Evolutionary conservation across 2,888 invertebrate species (phyloP).

Genomic region (Caenorhabditis angaria): DNA sequence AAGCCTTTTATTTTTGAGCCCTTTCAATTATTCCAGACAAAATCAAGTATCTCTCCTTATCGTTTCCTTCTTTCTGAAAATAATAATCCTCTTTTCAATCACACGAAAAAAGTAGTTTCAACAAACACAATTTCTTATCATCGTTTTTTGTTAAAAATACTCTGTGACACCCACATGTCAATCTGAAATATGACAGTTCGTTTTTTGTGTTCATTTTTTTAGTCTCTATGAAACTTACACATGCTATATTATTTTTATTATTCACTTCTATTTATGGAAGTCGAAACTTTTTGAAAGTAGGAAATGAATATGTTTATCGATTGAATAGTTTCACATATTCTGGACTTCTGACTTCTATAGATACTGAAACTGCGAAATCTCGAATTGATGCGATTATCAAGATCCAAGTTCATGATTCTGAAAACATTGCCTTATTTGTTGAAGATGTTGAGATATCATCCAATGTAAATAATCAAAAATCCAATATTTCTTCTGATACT

Average conservation of each 20-base stretch:
- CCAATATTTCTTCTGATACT: background rate
- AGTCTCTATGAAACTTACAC: too few species aligned
- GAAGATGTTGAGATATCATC: background rate
- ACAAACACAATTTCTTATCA: slow-evolving; percentile 2
- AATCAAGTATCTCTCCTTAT: too few species aligned
- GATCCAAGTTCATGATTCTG: background rate
- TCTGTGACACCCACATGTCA: background rate
- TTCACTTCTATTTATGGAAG: background rate
- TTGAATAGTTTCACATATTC: background rate
- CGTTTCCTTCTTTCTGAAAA: too few species aligned
- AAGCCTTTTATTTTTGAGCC: too few species aligned
- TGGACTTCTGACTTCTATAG: background rate
- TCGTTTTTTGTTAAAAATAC: background rate
- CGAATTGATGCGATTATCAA: background rate
- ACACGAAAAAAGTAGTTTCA: background rate
- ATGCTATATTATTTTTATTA: too few species aligned
- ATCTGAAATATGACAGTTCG: background rate
- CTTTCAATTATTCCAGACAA: too few species aligned
- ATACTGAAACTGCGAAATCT: background rate
- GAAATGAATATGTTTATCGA: background rate
- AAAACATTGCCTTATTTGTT: background rate
- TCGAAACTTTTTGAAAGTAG: background rate
- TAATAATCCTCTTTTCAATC: too few species aligned
- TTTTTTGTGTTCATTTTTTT: too few species aligned
- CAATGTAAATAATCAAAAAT: background rate